Base-by-base conservation (phyloP, 2,888 invertebrate species). In the Orgyia antiqua region DNA sequence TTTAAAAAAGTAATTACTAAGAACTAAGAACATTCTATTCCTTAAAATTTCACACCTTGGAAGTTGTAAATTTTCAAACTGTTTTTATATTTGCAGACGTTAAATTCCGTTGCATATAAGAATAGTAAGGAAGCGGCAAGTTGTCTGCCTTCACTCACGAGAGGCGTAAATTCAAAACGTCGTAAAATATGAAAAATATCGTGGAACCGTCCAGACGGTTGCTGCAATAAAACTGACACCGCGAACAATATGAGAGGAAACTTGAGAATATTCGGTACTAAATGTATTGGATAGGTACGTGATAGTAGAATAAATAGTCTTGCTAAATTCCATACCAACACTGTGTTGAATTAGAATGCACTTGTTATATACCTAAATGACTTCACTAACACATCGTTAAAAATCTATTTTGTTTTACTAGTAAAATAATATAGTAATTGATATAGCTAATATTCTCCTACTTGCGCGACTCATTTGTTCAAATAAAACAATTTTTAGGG, bases 111-210 rank as follows among this genome's bases (percentile, higher is more conserved):
- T 43, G 45, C 45, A 45, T 36, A 42, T 33, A 49, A 53, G 46
- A 52, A 50, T 50, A 53, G 48, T 51, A 44, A 47, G 54, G 47
- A 52, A 52, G 33, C 50, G 31, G 31, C 27, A 13, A 45, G 27
- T 36, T 46, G 39, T 36, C 53, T 50, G 51, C 54, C 53, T 53
- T 56, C 48, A 43, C 56, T 59, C 59, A 62, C 57, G 52, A 55
- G 59, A 55, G 64, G 65, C 68, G 68, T 74, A 72, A 74, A 79
- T 79, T 80, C 76, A 70, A 76, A 78, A 70, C 64, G 58, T 79
- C 79, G 76, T 82, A 79, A 80, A 82, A 76, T 78, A 75, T 79
- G 78, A 78, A 79, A 77, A 77, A 78, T 72, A 73, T 67, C 60
- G 43, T 56, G 53, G 58, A 58, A 65, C 58, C 55, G 55, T 44